Conservation (phyloP, 2,888 invertebrate genomes). For the Incurvaria masculella region DNA sequence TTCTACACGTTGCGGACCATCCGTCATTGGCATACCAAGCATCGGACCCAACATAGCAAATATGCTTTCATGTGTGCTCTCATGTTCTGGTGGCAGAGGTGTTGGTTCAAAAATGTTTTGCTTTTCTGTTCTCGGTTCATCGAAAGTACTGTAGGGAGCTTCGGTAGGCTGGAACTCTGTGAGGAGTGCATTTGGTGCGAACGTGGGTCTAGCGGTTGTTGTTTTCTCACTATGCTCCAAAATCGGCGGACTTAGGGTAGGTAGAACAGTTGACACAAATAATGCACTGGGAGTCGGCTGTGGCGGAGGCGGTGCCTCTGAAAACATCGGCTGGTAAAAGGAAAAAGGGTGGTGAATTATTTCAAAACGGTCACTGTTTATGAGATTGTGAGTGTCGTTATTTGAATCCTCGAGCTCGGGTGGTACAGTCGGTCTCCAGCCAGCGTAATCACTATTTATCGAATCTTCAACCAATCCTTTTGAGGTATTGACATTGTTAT, state of each 20-base stretch:
- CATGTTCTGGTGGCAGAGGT: conserved; percentile 19
- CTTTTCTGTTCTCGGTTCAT: conserved; percentile 29
- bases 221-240: conserved; percentile 4
- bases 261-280: conserved; percentile 29
- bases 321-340: conserved; percentile 40
- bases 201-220: background rate
- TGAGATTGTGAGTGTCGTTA: conserved; percentile 42
- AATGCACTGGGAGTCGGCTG: conserved; percentile 26
- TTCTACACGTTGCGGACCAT: conserved; percentile 38
- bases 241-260: conserved; percentile 32
- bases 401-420: conserved; percentile 26
- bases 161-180: conserved; percentile 21
- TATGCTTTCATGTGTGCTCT: conserved; percentile 25
- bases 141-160: conserved; percentile 22
- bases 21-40: conserved; percentile 46
- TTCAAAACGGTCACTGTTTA: conserved; percentile 30
- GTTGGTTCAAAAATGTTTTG: conserved; percentile 22
- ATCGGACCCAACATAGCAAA: conserved; percentile 44
- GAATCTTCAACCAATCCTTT: conserved; percentile 29
- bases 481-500: conserved; percentile 19
- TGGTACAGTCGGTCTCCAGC: conserved; percentile 50
- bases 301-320: conserved; percentile 33
- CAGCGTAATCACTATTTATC: conserved; percentile 46
- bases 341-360: conserved; percentile 29
- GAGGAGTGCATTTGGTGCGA: conserved; percentile 11